phyloP scores from a whole-genome alignment of 2,113 vertebrate species.

The Pimephales promelas region DNA sequence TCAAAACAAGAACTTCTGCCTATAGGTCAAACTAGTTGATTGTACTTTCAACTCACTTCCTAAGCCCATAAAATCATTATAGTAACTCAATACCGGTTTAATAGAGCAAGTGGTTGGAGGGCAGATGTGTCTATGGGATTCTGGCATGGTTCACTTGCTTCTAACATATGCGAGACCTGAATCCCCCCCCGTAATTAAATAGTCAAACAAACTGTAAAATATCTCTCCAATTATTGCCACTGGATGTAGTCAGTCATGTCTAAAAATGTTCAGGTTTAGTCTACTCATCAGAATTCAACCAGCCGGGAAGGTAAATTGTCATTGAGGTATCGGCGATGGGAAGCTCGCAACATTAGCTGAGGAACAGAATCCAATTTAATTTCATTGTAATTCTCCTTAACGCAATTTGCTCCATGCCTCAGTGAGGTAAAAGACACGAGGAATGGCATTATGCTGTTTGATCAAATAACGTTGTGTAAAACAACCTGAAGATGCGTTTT shows the following conservation, averaged over 20 bases:
- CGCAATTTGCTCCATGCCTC: slow-evolving; percentile 46
- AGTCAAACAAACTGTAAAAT: slow-evolving; percentile 15
- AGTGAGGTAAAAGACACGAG: slow-evolving; percentile 44
- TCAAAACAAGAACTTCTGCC: slow-evolving; percentile 36
- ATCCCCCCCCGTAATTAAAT: slow-evolving; percentile 14
- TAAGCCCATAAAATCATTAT: slow-evolving; percentile 18
- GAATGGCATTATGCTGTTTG: slow-evolving; percentile 30
- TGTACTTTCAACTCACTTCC: slow-evolving; percentile 20
- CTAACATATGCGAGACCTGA: not conserved
- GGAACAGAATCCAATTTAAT: slow-evolving; percentile 54
- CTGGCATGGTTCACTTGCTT: slow-evolving; percentile 26
- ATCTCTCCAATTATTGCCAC: slow-evolving; percentile 24
- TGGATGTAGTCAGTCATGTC: slow-evolving; percentile 29
- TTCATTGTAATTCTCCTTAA: slow-evolving; percentile 50
- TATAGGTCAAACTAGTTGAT: slow-evolving; percentile 46
- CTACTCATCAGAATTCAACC: slow-evolving; percentile 50
- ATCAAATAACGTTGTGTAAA: slow-evolving; percentile 21
- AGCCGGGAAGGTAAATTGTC: slow-evolving; percentile 44
- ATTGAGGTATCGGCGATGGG: slow-evolving; percentile 47
- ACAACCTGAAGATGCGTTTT: slow-evolving; percentile 36
- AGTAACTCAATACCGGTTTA: slow-evolving; percentile 31
- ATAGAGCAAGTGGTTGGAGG: slow-evolving; percentile 36
- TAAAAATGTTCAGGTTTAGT: slow-evolving; percentile 37
- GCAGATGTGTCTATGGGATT: slow-evolving; percentile 14
- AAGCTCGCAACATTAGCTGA: slow-evolving; percentile 35